Conservation (phyloP, 2,888 invertebrate genomes). For the Podabrus alpinus region DNA sequence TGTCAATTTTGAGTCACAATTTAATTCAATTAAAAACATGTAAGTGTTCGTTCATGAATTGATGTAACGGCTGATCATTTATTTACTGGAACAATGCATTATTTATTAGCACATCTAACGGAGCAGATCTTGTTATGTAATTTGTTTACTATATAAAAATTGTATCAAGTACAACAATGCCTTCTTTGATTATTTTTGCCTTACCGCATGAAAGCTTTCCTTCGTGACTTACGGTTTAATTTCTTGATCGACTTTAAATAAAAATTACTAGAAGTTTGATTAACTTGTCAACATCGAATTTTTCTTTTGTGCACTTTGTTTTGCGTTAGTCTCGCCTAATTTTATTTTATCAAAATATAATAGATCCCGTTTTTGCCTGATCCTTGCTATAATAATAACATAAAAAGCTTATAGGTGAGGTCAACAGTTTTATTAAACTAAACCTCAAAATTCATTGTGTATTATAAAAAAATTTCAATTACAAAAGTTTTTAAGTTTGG, state of each 20-base stretch:
- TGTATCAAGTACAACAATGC: not conserved
- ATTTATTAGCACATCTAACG: not conserved
- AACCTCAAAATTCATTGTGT: too few relatives aligned
- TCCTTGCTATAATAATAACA: not conserved
- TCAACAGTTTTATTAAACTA: not conserved
- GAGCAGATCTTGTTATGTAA: not conserved
- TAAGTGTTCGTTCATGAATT: not conserved
- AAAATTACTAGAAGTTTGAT: not conserved
- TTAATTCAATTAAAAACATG: constrained; percentile 2
- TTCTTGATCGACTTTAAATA: not conserved
- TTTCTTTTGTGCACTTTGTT: not conserved
- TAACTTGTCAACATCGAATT: not conserved
- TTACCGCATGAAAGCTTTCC: not conserved
- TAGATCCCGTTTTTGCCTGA: not conserved
- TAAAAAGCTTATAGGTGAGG: not conserved
- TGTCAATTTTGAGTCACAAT: constrained; percentile 12
- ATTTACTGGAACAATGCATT: not conserved
- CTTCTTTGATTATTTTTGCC: too few relatives aligned
- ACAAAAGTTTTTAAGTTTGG: not conserved
- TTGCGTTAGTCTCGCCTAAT: not conserved
- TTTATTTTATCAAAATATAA: not conserved
- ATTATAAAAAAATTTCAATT: not conserved
- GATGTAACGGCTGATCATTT: not conserved
- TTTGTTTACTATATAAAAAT: not conserved
- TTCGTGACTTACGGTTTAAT: too few relatives aligned